Base-by-base conservation (phyloP, 2,797 vertebrate genomes). In the Danio jaintianensis region DNA sequence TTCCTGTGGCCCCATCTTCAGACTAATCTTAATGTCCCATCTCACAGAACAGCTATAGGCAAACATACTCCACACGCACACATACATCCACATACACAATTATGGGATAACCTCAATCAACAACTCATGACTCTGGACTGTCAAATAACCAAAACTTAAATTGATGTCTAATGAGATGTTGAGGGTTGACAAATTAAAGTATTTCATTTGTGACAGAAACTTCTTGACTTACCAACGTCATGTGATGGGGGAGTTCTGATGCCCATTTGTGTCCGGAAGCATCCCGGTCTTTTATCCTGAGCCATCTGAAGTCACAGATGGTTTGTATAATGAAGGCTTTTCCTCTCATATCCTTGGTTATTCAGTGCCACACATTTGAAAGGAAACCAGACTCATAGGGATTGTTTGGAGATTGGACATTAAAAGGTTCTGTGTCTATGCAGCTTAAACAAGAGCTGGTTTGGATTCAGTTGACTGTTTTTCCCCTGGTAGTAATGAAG, bases 251-350 rank as follows among this genome's bases (percentile, higher is more conserved):
- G 77, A 50, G 53, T 42, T 66, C 80, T 64, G 42, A 58, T 50
- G 40, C 56, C 78, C 83, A 67, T 86, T 55, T 85, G 79, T 87
- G 85, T 79, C 84, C 73, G 43, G 62, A 69, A 61, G 77, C 74
- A 79, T 82, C 78, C 80, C 1, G 47, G 76, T 86, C 84, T 79
- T 89, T 89, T 85, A 90, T 91, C 82, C 80, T 87, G 79, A 87
- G 85, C 87, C 87, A 89, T 91, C 85, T 91, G 90, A 75, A 86
- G 79, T 86, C 91, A 89, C 92, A 94, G 86, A 92, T 93, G 93
- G 91, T 93, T 93, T 89, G 87, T 85, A 92, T 92, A 91, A 92
- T 76, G 88, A 86, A 88, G 79, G 83, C 75, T 87, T 90, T 89
- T 86, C 84, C 89, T 88, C 85, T 89, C 84, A 81, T 87, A 85